phyloP scores from a whole-genome alignment of 92 coral and sea anemone species.

The Epizoanthus fatuus region DNA sequence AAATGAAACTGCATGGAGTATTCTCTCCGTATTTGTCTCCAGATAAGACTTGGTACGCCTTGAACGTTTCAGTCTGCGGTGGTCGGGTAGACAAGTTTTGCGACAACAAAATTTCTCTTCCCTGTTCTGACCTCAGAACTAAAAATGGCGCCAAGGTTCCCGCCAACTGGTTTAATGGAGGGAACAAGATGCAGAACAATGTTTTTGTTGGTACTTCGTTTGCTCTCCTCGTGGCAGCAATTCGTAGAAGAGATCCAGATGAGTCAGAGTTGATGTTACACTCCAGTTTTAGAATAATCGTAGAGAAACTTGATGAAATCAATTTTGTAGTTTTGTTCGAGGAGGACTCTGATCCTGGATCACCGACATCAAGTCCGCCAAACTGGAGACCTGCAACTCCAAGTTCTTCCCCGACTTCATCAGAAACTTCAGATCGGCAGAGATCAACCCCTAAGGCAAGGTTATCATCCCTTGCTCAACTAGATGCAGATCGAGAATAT shows the following conservation, averaged over 20 bases:
- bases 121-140: not conserved
- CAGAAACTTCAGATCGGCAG: not conserved
- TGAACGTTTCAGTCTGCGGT: not conserved
- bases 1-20: not conserved
- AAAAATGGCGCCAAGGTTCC: constrained; percentile 10
- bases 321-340: constrained; percentile 1
- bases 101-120: not conserved
- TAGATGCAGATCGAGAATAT: not conserved
- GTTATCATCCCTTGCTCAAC: constrained; percentile 8
- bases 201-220: not conserved
- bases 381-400: constrained; percentile 9
- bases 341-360: not conserved
- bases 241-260: not conserved
- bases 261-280: constrained; percentile 2
- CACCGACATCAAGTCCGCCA: constrained; percentile 4
- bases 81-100: too few species aligned
- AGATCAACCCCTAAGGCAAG: constrained; percentile 5
- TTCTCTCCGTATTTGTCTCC: constrained; percentile 5
- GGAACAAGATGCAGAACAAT: not conserved
- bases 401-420: constrained; percentile 4
- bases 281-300: not conserved
- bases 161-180: constrained; percentile 15
- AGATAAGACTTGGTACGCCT: not conserved
- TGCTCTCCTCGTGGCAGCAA: constrained; percentile 10
- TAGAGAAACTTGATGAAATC: not conserved